Conservation (phyloP, 2,797 vertebrate species). For the Mastacembelus armatus region DNA sequence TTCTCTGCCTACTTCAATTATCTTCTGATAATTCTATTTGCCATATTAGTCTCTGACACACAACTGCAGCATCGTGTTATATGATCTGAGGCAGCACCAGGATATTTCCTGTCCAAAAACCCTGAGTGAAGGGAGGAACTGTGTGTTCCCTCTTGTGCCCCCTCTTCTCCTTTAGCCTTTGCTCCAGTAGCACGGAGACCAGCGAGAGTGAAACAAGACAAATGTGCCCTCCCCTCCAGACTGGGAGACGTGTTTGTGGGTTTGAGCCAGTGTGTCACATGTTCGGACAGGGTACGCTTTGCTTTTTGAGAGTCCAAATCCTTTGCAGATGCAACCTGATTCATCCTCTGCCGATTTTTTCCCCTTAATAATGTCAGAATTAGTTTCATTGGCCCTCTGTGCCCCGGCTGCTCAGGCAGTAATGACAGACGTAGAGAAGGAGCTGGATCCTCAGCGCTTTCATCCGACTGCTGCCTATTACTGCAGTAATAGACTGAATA, state of each 20-base stretch:
- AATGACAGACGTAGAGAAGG: constrained; percentile 42
- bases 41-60: constrained; percentile 35
- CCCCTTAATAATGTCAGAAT: constrained; percentile 52
- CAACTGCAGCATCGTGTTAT: constrained; percentile 31
- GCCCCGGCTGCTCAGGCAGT: constrained; percentile 30
- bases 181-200: constrained; percentile 62
- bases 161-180: constrained; percentile 64
- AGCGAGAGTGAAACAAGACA: constrained; percentile 42
- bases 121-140: constrained; percentile 58
- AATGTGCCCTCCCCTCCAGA: constrained; percentile 28
- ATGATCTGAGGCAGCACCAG: constrained; percentile 16
- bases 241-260: constrained; percentile 19
- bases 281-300: neutral
- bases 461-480: constrained; percentile 54
- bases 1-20: constrained; percentile 52
- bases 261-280: constrained; percentile 4
- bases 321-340: constrained; percentile 39
- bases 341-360: constrained; percentile 37
- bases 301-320: constrained; percentile 29
- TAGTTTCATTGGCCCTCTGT: constrained; percentile 33
- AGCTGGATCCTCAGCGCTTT: constrained; percentile 33
- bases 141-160: constrained; percentile 70
- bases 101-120: constrained; percentile 47
- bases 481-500: constrained; percentile 53
- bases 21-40: constrained; percentile 51